Conservation (phyloP, 2,888 invertebrate genomes). For the Heliconius hortense region DNA sequence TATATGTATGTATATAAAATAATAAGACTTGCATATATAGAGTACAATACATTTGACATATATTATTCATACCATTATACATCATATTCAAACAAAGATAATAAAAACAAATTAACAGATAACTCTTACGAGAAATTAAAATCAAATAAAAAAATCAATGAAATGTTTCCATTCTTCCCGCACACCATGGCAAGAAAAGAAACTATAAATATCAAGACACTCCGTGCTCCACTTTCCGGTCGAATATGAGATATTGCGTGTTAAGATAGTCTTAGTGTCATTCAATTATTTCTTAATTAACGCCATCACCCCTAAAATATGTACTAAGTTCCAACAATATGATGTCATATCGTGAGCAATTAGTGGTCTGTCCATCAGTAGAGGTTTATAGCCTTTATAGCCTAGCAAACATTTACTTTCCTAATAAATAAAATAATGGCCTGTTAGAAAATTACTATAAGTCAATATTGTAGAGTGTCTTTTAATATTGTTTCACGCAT, state of each 20-base stretch:
- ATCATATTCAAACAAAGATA: no score
- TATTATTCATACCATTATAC: no score
- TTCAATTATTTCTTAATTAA: constrained; percentile 11
- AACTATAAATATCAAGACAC: not conserved
- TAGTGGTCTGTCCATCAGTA: constrained; percentile 33
- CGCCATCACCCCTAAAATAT: not conserved
- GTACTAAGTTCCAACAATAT: constrained; percentile 11
- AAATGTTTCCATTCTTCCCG: no score
- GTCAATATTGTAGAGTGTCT: constrained; percentile 9
- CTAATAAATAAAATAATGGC: constrained; percentile 27
- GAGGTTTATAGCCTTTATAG: no score
- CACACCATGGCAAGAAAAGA: not conserved
- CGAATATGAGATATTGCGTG: not conserved
- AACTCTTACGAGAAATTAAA: no score
- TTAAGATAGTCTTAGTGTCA: not conserved
- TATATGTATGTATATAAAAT: no score
- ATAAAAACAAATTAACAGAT: no score
- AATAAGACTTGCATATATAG: no score
- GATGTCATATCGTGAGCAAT: constrained; percentile 31
- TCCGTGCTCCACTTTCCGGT: not conserved
- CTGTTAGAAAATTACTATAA: not conserved
- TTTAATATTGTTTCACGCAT: not conserved
- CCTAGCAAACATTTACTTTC: constrained; percentile 32
- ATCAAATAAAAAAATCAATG: no score
- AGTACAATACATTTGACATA: no score